Evolutionary conservation across 2,113 vertebrate species (phyloP).

Genomic region (Lophotis ruficrista): DNA sequence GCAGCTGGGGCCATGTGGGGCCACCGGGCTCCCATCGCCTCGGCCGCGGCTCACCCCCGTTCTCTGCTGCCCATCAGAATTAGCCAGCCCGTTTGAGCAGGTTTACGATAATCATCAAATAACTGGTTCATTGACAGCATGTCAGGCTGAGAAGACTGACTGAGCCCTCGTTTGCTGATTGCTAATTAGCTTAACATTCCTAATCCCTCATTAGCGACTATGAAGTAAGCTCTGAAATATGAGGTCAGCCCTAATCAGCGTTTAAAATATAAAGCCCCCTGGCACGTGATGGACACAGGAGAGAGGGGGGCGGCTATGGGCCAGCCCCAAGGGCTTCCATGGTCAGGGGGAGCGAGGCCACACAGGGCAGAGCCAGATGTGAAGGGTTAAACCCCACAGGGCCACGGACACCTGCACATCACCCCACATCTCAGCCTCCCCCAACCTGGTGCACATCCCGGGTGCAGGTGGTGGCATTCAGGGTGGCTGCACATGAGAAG

Average conservation of each 20-base stretch:
- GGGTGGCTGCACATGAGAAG: background rate
- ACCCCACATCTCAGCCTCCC: background rate
- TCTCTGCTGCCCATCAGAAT: conserved; percentile 32
- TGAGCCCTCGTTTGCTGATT: conserved; percentile 49
- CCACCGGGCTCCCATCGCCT: background rate
- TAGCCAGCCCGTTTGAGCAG: background rate
- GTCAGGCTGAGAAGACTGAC: conserved; percentile 36
- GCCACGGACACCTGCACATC: background rate
- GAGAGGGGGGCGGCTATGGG: background rate
- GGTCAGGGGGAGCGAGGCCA: background rate
- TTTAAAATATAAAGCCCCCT: conserved; percentile 41
- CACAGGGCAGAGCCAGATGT: background rate
- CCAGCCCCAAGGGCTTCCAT: background rate
- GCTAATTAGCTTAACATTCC: conserved; percentile 68
- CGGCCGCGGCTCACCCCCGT: fast-evolving
- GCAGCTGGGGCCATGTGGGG: fast-evolving
- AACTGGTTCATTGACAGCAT: background rate
- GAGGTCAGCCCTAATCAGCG: conserved; percentile 58
- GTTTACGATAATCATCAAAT: conserved; percentile 27
- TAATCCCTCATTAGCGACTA: conserved; percentile 68
- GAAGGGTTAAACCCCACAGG: background rate
- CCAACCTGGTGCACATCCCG: fast-evolving
- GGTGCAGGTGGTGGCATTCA: background rate
- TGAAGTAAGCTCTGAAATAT: conserved; percentile 64
- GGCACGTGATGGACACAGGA: background rate